phyloP scores from a whole-genome alignment of 2,888 invertebrate genomes.

The Brachypalpus laphriformis region DNA sequence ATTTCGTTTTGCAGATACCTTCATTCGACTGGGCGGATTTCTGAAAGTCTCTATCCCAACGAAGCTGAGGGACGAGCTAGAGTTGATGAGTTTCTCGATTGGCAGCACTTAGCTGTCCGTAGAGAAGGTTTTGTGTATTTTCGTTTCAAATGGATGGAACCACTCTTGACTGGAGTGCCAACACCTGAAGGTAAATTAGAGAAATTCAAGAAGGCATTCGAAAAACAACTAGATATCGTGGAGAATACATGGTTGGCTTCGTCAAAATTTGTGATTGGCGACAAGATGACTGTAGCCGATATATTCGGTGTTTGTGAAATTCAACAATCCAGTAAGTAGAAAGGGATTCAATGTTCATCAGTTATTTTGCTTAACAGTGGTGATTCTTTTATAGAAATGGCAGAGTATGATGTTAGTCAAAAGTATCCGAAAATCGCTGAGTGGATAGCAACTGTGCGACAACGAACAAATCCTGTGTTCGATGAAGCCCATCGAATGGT shows the following conservation, averaged over 20 bases:
- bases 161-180: constrained; percentile 82
- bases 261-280: constrained; percentile 84
- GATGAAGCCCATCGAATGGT: constrained; percentile 84
- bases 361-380: neutral
- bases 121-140: constrained; percentile 24
- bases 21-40: constrained; percentile 77
- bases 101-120: constrained; percentile 85
- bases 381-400: constrained; percentile 83
- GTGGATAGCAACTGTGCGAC: constrained; percentile 86
- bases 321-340: constrained; percentile 87
- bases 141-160: constrained; percentile 29
- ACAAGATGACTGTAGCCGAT: constrained; percentile 88
- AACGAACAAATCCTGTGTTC: constrained; percentile 85
- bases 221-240: constrained; percentile 84
- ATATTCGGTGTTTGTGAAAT: constrained; percentile 89
- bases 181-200: constrained; percentile 81
- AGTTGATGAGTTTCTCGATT: constrained; percentile 88
- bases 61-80: constrained; percentile 84
- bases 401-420: constrained; percentile 85
- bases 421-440: constrained; percentile 84
- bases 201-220: constrained; percentile 83
- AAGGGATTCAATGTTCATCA: too few species aligned
- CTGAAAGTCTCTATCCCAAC: constrained; percentile 86
- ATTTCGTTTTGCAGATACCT: constrained; percentile 14
- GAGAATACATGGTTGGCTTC: constrained; percentile 85